phyloP scores from a whole-genome alignment of 2,888 invertebrate species.

The Anoplius nigerrimus region DNA sequence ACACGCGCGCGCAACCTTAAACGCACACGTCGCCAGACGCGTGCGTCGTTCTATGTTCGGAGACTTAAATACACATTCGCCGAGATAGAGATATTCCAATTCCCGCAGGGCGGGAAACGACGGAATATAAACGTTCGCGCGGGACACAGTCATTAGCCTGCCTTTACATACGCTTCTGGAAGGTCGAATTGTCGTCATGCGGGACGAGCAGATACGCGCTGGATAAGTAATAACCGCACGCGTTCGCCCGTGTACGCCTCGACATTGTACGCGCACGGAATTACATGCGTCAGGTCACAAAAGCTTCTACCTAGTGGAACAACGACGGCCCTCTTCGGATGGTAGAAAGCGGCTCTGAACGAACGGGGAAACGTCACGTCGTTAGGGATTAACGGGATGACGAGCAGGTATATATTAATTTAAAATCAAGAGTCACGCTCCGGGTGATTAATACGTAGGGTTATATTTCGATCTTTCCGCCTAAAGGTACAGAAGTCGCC shows the following conservation, averaged over 20 bases:
- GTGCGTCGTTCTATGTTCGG: background rate
- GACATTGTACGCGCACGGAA: background rate
- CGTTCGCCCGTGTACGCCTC: slow-evolving; percentile 28
- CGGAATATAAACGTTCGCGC: slow-evolving; percentile 27
- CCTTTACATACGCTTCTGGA: slow-evolving; percentile 14
- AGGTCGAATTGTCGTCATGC: slow-evolving; percentile 24
- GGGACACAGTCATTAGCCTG: slow-evolving; percentile 63
- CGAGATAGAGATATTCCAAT: slow-evolving; percentile 11
- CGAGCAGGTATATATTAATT: background rate
- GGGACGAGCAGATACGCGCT: slow-evolving; percentile 54
- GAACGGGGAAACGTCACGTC: slow-evolving; percentile 5
- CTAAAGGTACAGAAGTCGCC: too few relatives aligned
- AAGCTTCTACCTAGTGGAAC: background rate
- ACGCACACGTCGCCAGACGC: slow-evolving; percentile 6
- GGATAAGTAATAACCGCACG: slow-evolving; percentile 65
- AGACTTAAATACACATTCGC: slow-evolving; percentile 16
- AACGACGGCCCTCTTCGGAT: background rate
- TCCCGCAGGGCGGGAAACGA: background rate
- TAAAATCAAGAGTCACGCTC: too few relatives aligned
- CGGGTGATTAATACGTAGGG: too few relatives aligned
- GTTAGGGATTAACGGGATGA: slow-evolving; percentile 13
- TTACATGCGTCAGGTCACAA: background rate
- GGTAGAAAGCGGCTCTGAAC: background rate
- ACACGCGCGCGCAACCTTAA: slow-evolving; percentile 10
- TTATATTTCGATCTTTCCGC: too few relatives aligned